phyloP scores from a whole-genome alignment of 2,888 invertebrate genomes.

The Hermaeophaga mercurialis region DNA sequence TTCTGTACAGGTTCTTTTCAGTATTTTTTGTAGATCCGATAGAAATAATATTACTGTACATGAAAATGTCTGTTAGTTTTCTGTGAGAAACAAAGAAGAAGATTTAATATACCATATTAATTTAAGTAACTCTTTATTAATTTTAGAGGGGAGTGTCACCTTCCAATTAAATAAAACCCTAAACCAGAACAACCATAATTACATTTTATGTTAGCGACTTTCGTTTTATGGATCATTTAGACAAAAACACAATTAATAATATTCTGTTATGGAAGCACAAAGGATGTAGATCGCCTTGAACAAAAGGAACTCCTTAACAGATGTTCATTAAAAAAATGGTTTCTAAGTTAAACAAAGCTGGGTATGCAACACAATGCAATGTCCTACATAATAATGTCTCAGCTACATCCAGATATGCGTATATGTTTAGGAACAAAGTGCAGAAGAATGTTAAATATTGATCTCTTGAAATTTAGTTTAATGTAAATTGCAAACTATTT shows the following conservation, averaged over 20 bases:
- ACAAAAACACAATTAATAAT: constrained; percentile 29
- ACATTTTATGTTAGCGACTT: constrained; percentile 10
- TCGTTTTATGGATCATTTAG: constrained; percentile 28
- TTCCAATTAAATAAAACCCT: neutral
- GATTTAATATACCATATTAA: too few species aligned
- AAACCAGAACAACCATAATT: constrained; percentile 3
- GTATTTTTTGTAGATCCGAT: too few species aligned
- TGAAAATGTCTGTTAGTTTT: too few species aligned
- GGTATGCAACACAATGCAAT: constrained; percentile 26
- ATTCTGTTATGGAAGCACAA: constrained; percentile 26
- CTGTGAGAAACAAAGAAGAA: too few species aligned
- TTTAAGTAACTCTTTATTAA: neutral
- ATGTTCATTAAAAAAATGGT: constrained; percentile 13
- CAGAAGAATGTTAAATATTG: constrained; percentile 7
- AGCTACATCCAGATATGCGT: constrained; percentile 7
- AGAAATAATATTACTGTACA: too few species aligned
- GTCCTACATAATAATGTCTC: constrained; percentile 26
- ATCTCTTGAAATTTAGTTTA: constrained; percentile 14
- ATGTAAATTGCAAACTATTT: neutral
- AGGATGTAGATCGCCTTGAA: constrained; percentile 34
- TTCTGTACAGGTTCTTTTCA: too few species aligned
- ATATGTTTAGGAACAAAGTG: constrained; percentile 10
- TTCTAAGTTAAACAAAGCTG: constrained; percentile 24
- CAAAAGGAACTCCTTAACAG: constrained; percentile 31
- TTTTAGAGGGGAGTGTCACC: neutral